These are phyloP conservation scores for Zaprionus tsacasi DNA, from an alignment of 1,140 invertebrate genomes.

Conservation along the genomic window DNA sequence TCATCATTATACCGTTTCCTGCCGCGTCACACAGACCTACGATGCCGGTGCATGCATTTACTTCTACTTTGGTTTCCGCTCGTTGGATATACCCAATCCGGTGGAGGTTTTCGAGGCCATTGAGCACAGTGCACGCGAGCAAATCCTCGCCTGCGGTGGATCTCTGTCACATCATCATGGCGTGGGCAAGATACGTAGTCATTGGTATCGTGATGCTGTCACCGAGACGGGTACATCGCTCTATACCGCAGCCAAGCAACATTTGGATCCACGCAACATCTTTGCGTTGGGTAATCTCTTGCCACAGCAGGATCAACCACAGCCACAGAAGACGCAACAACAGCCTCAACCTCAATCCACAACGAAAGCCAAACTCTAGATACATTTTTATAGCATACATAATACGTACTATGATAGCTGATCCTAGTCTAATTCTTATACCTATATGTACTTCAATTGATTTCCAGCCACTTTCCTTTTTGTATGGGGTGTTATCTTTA, in stretches of 20 bases:
- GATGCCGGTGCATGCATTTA: slow-evolving; percentile 99
- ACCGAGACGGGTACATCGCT: slow-evolving; percentile 90
- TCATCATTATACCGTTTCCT: slow-evolving; percentile 89
- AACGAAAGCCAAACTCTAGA: slow-evolving; percentile 76
- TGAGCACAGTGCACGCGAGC: slow-evolving; percentile 93
- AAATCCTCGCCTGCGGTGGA: slow-evolving; percentile 95
- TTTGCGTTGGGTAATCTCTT: slow-evolving; percentile 94
- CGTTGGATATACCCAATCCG: slow-evolving; percentile 88
- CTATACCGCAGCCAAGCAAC: slow-evolving; percentile 92
- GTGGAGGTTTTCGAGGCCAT: slow-evolving; percentile 93
- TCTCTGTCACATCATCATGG: slow-evolving; percentile 99
- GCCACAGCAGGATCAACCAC: slow-evolving; percentile 35
- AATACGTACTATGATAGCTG: slow-evolving; percentile 5
- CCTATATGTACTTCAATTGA: slow-evolving; percentile 33
- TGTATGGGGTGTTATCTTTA: slow-evolving; percentile 67
- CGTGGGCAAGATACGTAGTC: slow-evolving; percentile 95
- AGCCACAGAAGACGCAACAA: background rate
- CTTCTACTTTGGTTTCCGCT: slow-evolving; percentile 98
- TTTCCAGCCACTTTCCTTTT: slow-evolving; percentile 55
- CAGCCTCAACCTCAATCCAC: background rate
- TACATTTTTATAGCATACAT: slow-evolving; percentile 5
- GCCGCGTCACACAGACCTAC: slow-evolving; percentile 97
- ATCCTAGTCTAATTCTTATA: slow-evolving; percentile 60
- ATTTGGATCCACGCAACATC: slow-evolving; percentile 97
- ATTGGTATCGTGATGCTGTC: slow-evolving; percentile 92